Base-by-base conservation (phyloP, 37 sponge, comb jelly and placozoan genomes). In the Agelas oroides region DNA sequence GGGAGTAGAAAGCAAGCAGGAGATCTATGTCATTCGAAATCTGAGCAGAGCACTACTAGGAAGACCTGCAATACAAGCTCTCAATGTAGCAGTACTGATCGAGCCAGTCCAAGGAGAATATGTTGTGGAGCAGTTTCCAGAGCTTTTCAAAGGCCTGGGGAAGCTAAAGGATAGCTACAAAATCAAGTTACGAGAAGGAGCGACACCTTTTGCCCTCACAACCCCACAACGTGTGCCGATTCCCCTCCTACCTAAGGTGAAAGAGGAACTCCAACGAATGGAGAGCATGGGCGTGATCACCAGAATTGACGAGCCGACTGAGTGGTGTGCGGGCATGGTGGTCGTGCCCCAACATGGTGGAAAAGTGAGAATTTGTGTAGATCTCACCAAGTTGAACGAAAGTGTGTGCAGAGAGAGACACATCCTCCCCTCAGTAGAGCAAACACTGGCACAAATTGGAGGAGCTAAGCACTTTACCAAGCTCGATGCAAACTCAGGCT, bases 241-340 rank as follows among this genome's bases (percentile, higher is more conserved):
- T 5, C 80, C 91, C 15, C 41, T 90, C 23, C 20, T 73, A 40
- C 67, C 73, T 2, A 79, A 74, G 55, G 81, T 84, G n/a, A 79
- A 84, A 20, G 84, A 5, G 21, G 91, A 90, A 57, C 69, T 84
- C 11, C 35, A 90, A 31, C 3, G 90, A 24, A 89, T 89, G 46
- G 6, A 46, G 46, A 46, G 46, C 8, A 46, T 46, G 46, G 80
- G 80, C 28, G 86, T 90, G 46, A 85, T 80, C 34, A 24, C 73
- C 0, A 54, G 32, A 15, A 55, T 87, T 31, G 66, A 80, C 0
- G 76, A 73, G 23, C 82, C 81, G 1, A 88, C 82, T 32, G 82
- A 88, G 0, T 80, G 88, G 82, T 81, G 88, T 66, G 75, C 82
- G 2, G 82, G 76, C 6, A 88, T 88, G 82, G 88, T 88, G 60